A percentile compares a stretch with the other conserved stretches of the same genome.
Evolutionary conservation across 2,888 invertebrate species (phyloP).

Genomic region (Chymomyza caudatula): DNA sequence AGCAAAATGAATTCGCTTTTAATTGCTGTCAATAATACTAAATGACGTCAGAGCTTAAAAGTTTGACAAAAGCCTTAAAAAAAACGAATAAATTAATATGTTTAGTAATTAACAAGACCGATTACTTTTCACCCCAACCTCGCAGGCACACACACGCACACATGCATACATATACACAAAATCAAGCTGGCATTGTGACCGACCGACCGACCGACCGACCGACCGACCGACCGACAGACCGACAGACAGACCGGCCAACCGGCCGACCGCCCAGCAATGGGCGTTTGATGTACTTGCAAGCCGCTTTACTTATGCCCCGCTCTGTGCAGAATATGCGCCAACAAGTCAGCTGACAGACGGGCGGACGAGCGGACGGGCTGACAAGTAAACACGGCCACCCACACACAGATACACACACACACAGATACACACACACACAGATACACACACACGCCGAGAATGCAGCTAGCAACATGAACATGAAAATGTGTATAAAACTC

Average conservation of each 20-base stretch:
- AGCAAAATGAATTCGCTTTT: not conserved
- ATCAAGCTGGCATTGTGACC: not conserved
- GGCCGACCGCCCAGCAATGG: constrained; percentile 44
- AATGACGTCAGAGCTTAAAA: not conserved
- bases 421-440: constrained; percentile 3
- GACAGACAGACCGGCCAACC: too few relatives aligned
- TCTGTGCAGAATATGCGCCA: constrained; percentile 32
- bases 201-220: too few relatives aligned
- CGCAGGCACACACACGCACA: not conserved
- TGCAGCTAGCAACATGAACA: constrained; percentile 38
- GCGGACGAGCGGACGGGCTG: constrained; percentile 11
- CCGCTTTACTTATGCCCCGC: too few relatives aligned
- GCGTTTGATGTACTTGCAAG: constrained; percentile 64
- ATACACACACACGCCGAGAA: constrained; percentile 15
- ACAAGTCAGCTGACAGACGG: constrained; percentile 52
- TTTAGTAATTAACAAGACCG: not conserved
- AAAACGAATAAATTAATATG: not conserved
- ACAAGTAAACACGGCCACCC: constrained; percentile 37
- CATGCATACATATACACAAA: not conserved
- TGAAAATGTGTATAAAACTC: constrained; percentile 42
- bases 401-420: constrained; percentile 39
- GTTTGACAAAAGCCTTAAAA: not conserved
- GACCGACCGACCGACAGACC: too few relatives aligned
- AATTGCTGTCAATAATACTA: not conserved
- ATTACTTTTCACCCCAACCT: not conserved